These are phyloP conservation scores for Drosophila sulfurigaster DNA, from an alignment of 1,140 invertebrate species.

Conservation along the genomic window DNA sequence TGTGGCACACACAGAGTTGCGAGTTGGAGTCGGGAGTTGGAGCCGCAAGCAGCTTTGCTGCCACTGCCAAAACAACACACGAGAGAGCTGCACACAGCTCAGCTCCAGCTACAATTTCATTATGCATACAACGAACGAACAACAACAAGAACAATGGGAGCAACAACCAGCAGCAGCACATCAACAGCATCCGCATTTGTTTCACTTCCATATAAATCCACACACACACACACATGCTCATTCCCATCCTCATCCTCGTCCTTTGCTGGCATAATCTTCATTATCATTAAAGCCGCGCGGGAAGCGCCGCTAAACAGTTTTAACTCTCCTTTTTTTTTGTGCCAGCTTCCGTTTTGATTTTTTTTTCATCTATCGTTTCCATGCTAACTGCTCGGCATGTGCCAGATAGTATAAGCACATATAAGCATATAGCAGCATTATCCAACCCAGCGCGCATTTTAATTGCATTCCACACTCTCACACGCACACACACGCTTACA, in stretches of 20 bases:
- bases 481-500: conserved; percentile 7
- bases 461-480: conserved; percentile 69
- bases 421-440: conserved; percentile 60
- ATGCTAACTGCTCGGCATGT: conserved; percentile 54
- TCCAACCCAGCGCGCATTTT: conserved; percentile 66
- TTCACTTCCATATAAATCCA: conserved; percentile 37
- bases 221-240: neutral
- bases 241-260: conserved; percentile 4
- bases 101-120: conserved; percentile 67
- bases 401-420: conserved; percentile 40
- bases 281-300: conserved; percentile 74
- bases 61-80: conserved; percentile 31
- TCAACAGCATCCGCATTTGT: conserved; percentile 49
- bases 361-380: conserved; percentile 16
- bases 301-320: conserved; percentile 75
- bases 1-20: neutral
- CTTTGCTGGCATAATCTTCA: conserved; percentile 72
- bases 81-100: conserved; percentile 32
- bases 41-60: conserved; percentile 52
- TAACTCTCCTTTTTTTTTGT: conserved; percentile 44
- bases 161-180: conserved; percentile 52
- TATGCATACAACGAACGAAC: conserved; percentile 54
- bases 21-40: conserved; percentile 7
- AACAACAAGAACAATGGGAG: conserved; percentile 20
- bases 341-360: conserved; percentile 64